These are phyloP conservation scores for Brachyalestes nurse DNA, from an alignment of 2,797 vertebrate species.

Conservation along the genomic window DNA sequence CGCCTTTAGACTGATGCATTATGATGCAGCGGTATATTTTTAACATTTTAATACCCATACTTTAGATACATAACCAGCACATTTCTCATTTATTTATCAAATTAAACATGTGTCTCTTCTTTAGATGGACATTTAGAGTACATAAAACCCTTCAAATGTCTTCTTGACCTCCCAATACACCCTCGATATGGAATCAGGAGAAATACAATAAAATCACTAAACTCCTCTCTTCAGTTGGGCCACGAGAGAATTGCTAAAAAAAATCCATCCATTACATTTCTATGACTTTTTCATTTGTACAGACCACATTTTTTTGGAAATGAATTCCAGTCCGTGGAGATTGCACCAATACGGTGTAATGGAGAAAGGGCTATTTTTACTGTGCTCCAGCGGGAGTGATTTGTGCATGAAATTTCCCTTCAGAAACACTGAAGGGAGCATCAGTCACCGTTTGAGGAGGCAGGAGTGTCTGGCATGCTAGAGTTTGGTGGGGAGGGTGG, in stretches of 20 bases:
- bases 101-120: not conserved
- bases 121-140: not conserved
- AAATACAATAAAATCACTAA: not conserved
- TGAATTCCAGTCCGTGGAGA: not conserved
- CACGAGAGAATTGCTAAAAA: not conserved
- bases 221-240: not conserved
- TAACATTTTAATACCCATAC: too few species aligned
- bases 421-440: not conserved
- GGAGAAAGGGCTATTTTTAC: conserved; percentile 6
- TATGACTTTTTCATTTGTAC: conserved; percentile 1
- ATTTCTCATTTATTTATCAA: not conserved
- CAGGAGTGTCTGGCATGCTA: conserved; percentile 4
- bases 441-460: conserved; percentile 1
- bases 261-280: not conserved
- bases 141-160: not conserved
- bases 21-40: too few species aligned
- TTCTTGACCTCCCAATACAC: not conserved
- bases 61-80: not conserved
- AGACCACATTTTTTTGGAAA: not conserved
- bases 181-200: not conserved
- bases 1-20: too few species aligned
- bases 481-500: not conserved
- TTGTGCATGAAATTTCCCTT: conserved; percentile 15
- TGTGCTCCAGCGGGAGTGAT: not conserved
- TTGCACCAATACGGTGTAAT: not conserved